These are phyloP conservation scores for Synergus itoensis DNA, from an alignment of 2,888 invertebrate species.

Conservation along the genomic window DNA sequence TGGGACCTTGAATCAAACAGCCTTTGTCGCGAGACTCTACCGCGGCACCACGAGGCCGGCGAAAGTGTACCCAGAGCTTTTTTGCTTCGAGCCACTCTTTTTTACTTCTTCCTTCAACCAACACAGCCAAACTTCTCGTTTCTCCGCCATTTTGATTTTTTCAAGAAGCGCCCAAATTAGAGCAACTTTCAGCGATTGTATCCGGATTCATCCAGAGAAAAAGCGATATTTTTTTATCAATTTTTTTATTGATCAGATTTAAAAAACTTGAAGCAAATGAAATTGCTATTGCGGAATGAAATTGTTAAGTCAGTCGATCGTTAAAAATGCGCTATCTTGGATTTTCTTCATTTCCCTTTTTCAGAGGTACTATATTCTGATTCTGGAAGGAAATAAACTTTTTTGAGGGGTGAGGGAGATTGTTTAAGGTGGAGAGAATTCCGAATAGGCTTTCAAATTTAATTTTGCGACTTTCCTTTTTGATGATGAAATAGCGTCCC, in stretches of 20 bases:
- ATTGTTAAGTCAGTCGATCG: conserved; percentile 3
- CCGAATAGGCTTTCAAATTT: neutral
- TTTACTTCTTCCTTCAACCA: conserved; percentile 54
- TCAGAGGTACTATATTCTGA: neutral
- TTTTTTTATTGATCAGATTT: no score
- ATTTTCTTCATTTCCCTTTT: conserved; percentile 51
- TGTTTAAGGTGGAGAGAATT: neutral
- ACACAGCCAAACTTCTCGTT: conserved; percentile 46
- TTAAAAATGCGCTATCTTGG: conserved; percentile 18
- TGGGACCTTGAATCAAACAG: conserved; percentile 78
- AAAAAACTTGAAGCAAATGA: no score
- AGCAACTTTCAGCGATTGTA: conserved; percentile 48
- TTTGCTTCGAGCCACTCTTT: conserved; percentile 64
- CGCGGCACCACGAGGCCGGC: conserved; percentile 76
- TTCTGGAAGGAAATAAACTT: no score
- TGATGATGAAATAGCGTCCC: neutral
- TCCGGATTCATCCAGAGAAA: conserved; percentile 41
- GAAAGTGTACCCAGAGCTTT: conserved; percentile 77
- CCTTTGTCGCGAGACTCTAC: conserved; percentile 76
- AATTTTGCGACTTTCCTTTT: no score
- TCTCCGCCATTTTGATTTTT: conserved; percentile 59
- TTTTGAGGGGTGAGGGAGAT: neutral
- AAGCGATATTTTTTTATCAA: no score
- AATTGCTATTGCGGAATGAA: no score
- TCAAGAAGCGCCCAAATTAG: conserved; percentile 53